Evolutionary conservation across 2,888 invertebrate species (phyloP), one percentile per base, ranked within the genome.

Genomic region (Dasypolia templi): DNA sequence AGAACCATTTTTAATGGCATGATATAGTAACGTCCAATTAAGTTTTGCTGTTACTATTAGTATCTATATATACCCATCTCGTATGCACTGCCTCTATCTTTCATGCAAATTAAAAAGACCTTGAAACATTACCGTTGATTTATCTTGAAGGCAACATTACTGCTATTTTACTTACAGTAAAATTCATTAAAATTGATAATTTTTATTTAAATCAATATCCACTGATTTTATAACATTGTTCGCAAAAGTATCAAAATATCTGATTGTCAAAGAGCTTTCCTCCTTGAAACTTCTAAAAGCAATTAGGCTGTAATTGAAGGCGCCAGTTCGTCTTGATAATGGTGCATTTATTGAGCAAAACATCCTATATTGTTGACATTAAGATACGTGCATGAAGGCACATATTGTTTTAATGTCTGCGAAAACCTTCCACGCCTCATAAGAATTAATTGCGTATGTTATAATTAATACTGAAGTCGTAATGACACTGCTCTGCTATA

Each of bases 271-370:
- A 66, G 32, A 77, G 56, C 5, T 66, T 66, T 32, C 49, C 6
- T 32, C 32, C 5, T 39, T 26, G 71, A 72, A 72, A 71, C 44
- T 83, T 77, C 59, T 61, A 26, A 58, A 79, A 75, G 51, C 69
- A 70, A 84, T 86, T 74, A 72, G 61, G 32, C 11, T 17, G 44
- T 76, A 56, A 82, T 78, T 78, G 55, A n/a, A 55, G 49, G 19
- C 53, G 14, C 70, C 53, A 53, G 56, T 73, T 75, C 68, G 63
- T 56, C 17, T 49, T 35, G 32, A 68, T 74, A 70, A 70, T 79
- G 66, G 39, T 61, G 29, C 35, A 65, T 75, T 77, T 71, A 86
- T 86, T 82, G 68, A 73, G 63, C 32, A 59, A 65, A 55, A 62
- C 59, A 63, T 12, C 44, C n/a, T 58, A 66, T 61, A 55, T 73